Evolutionary conservation across 2,113 vertebrate species (phyloP).

Genomic region (Calonectris borealis): DNA sequence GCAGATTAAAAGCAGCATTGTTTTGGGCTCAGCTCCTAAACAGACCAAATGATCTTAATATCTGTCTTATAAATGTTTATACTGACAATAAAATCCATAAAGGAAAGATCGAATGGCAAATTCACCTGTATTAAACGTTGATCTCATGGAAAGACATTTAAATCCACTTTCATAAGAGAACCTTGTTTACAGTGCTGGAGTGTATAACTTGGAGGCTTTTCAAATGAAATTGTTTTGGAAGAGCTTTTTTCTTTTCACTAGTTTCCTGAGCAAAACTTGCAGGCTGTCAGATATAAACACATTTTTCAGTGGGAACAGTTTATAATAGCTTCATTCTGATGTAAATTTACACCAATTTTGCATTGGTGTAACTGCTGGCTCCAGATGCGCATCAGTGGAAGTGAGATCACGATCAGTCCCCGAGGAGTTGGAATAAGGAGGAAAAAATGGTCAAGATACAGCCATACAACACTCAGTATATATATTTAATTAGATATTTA

Average conservation of each 20-base stretch:
- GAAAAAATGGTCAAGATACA: not conserved
- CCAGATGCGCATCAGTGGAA: not conserved
- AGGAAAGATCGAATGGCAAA: not conserved
- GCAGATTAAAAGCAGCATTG: not conserved
- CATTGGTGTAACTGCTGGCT: not conserved
- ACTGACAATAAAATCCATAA: not conserved
- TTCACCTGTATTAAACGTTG: not conserved
- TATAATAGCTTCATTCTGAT: not conserved
- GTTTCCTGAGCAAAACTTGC: not conserved
- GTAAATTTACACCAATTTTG: not conserved
- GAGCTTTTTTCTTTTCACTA: not conserved
- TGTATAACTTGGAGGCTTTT: constrained; percentile 28
- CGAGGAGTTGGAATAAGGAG: not conserved
- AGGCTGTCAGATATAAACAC: not conserved
- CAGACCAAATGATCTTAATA: not conserved
- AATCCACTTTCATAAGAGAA: not conserved
- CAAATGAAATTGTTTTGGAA: constrained; percentile 7
- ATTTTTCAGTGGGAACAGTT: not conserved
- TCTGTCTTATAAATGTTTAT: constrained; percentile 25
- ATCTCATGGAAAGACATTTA: not conserved
- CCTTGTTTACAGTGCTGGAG: not conserved
- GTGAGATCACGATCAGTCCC: not conserved
- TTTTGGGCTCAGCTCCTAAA: not conserved
- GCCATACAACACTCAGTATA: fast-evolving
- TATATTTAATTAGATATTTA: not conserved